These are phyloP conservation scores for Mylabris sibirica DNA, from an alignment of 2,888 invertebrate species.

Conservation along the genomic window DNA sequence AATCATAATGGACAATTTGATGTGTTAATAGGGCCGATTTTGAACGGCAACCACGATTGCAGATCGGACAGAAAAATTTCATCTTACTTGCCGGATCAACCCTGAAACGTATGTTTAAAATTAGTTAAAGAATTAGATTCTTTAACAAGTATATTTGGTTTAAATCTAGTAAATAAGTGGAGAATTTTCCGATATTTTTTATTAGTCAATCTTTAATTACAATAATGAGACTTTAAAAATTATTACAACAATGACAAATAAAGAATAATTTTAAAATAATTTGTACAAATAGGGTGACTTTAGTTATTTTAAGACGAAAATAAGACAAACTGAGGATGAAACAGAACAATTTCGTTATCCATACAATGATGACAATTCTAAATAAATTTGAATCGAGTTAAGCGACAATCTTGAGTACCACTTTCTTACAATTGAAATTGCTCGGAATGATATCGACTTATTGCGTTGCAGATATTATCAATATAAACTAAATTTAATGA, in stretches of 20 bases:
- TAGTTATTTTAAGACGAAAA: no score
- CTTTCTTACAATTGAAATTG: background rate
- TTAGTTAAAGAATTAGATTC: background rate
- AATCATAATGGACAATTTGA: conserved; percentile 33
- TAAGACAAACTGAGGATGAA: no score
- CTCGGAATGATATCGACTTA: no score
- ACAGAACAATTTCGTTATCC: no score
- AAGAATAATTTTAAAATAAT: no score
- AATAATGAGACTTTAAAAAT: no score
- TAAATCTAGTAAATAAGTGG: background rate
- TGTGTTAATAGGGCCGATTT: conserved; percentile 31
- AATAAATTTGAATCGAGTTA: no score
- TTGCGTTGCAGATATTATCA: no score
- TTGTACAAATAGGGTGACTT: no score
- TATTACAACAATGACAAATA: no score
- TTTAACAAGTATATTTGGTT: background rate
- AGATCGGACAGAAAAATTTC: conserved; percentile 35
- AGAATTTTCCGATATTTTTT: background rate
- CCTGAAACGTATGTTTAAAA: background rate
- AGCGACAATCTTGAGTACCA: no score
- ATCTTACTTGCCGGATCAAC: background rate
- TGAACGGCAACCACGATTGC: conserved; percentile 33
- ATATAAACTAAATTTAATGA: no score
- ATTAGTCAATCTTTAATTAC: background rate
- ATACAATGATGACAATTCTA: background rate